These are phyloP conservation scores for Siphamia tubifer DNA, from an alignment of 2,113 vertebrate genomes.

Conservation along the genomic window DNA sequence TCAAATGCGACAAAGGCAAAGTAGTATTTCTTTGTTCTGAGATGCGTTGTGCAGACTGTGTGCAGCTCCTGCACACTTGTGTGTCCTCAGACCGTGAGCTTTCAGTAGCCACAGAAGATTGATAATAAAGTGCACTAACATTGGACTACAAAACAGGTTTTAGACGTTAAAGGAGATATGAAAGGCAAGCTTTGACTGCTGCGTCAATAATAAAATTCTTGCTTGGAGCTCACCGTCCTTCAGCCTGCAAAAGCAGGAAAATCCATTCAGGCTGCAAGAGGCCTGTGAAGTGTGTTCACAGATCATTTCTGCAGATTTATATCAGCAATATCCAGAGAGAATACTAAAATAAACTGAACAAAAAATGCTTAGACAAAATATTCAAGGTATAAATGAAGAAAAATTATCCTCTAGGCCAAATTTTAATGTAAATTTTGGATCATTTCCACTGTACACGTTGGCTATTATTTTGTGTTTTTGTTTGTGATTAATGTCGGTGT, in stretches of 20 bases:
- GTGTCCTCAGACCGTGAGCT: slow-evolving; percentile 20
- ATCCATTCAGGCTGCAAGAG: background rate
- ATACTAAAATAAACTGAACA: background rate
- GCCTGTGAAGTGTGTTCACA: background rate
- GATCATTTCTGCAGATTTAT: background rate
- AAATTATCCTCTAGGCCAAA: background rate
- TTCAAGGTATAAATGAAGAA: background rate
- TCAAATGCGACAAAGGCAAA: slow-evolving; percentile 57
- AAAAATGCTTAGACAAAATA: background rate
- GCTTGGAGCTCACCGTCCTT: background rate
- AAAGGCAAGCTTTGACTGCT: background rate
- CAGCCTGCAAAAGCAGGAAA: background rate
- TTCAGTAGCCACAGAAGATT: slow-evolving; percentile 9
- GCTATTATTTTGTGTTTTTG: background rate
- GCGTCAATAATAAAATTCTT: background rate
- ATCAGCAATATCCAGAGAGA: background rate
- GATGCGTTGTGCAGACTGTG: slow-evolving; percentile 24
- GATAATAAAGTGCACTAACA: background rate
- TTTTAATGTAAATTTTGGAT: background rate
- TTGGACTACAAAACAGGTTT: background rate
- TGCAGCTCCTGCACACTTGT: slow-evolving; percentile 21
- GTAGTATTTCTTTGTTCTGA: slow-evolving; percentile 8
- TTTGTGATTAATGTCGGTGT: background rate
- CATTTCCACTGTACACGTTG: background rate
- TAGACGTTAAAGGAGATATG: background rate